Evolutionary conservation across 2,888 invertebrate genomes (phyloP).

Genomic region (Troides helena): DNA sequence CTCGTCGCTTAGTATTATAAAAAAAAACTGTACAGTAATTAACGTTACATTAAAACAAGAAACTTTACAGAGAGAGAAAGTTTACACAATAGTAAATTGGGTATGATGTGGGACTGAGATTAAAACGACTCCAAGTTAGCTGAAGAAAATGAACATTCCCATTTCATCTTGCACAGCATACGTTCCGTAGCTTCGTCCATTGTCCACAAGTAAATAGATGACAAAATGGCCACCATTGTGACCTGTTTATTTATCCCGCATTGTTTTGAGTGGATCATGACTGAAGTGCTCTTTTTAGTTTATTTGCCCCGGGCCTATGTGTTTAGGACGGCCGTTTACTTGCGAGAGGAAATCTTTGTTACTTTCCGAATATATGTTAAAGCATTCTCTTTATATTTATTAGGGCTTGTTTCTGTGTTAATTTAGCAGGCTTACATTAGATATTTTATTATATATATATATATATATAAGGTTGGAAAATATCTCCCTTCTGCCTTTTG

Average conservation of each 20-base stretch:
- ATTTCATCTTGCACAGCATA: constrained; percentile 13
- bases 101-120: neutral
- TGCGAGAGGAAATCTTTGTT: constrained; percentile 19
- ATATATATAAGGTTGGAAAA: too few relatives aligned
- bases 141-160: constrained; percentile 8
- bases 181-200: neutral
- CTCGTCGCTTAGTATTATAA: too few relatives aligned
- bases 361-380: neutral
- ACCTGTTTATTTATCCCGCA: constrained; percentile 19
- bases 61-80: neutral
- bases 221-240: constrained; percentile 27
- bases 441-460: too few relatives aligned
- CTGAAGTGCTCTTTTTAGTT: constrained; percentile 16
- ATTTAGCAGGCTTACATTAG: too few relatives aligned
- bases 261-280: constrained; percentile 27
- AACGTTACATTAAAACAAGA: neutral
- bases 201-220: constrained; percentile 21
- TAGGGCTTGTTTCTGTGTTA: too few relatives aligned
- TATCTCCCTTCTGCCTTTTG: too few relatives aligned
- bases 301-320: constrained; percentile 22
- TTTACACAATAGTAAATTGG: neutral
- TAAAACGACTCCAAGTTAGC: neutral
- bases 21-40: too few relatives aligned
- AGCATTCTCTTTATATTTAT: constrained; percentile 5
- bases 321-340: constrained; percentile 27